These are phyloP conservation scores for Muntiacus reevesi DNA, from an alignment of 2,113 vertebrate species.

Conservation along the genomic window DNA sequence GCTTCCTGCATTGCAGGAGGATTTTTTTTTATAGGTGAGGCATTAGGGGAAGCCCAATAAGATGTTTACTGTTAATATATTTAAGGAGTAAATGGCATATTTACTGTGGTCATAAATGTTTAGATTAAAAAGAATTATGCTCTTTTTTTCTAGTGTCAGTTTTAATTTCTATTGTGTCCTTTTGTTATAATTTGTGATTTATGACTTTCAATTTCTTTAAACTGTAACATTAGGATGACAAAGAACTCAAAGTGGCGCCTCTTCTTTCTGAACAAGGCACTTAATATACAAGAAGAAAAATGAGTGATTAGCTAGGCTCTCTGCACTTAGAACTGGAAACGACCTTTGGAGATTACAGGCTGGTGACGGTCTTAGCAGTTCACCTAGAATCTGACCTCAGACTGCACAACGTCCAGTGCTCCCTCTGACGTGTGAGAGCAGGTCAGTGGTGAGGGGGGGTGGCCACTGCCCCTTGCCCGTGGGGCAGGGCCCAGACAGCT, in stretches of 20 bases:
- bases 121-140: background rate
- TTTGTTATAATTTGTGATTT: conserved; percentile 54
- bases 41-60: background rate
- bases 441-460: background rate
- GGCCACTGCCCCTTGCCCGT: background rate
- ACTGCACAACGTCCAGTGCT: conserved; percentile 36
- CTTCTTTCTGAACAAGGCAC: conserved; percentile 66
- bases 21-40: no score
- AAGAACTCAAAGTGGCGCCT: conserved; percentile 44
- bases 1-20: background rate
- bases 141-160: background rate
- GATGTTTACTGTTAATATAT: background rate
- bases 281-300: conserved; percentile 48
- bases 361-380: background rate
- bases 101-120: background rate
- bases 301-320: conserved; percentile 70
- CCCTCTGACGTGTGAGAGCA: background rate
- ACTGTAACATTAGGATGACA: conserved; percentile 45
- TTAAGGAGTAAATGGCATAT: background rate
- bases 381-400: conserved; percentile 4
- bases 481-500: conserved; percentile 28
- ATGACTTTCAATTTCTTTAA: conserved; percentile 31
- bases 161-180: conserved; percentile 1
- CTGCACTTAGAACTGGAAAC: background rate
- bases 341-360: background rate